A percentile compares a stretch with the other conserved stretches of the same genome.
Conservation (phyloP, 2,797 vertebrate species). For the Anableps anableps region DNA sequence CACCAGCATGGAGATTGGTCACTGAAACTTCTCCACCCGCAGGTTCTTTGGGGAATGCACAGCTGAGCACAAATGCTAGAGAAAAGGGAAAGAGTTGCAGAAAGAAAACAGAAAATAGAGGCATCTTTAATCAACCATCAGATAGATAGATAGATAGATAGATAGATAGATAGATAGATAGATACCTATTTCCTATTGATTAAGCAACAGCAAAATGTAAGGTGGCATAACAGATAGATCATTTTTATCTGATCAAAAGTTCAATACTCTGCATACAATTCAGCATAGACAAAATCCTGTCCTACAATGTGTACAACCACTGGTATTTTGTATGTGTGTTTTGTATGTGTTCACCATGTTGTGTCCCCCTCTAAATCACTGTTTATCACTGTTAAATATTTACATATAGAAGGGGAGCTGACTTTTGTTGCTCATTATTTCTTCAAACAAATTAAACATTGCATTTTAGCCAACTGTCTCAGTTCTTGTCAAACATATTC, state of each 20-base stretch:
- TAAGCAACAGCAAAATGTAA: not conserved
- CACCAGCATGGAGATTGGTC: constrained; percentile 90
- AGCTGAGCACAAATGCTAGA: constrained; percentile 91
- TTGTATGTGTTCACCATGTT: constrained; percentile 50
- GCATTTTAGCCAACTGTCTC: not conserved
- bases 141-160: not conserved
- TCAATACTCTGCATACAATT: constrained; percentile 14
- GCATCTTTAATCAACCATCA: constrained; percentile 2
- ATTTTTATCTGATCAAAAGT: not conserved
- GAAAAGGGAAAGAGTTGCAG: constrained; percentile 5
- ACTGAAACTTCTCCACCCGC: constrained; percentile 90
- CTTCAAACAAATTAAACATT: constrained; percentile 16
- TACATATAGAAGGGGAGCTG: not conserved
- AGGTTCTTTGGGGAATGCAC: constrained; percentile 87
- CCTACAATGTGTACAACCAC: constrained; percentile 40
- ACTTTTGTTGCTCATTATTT: constrained; percentile 23
- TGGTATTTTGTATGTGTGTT: constrained; percentile 23
- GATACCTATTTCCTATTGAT: not conserved
- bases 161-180: not conserved
- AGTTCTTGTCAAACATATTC: constrained; percentile 11
- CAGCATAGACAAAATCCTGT: constrained; percentile 39
- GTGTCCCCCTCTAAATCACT: constrained; percentile 39
- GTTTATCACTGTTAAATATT: constrained; percentile 26
- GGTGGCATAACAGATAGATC: not conserved
- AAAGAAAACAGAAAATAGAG: not conserved